Percentiles rank a stretch among this genome's conserved stretches.
Conservation (phyloP, 2,888 invertebrate genomes). For the Leucania comma region DNA sequence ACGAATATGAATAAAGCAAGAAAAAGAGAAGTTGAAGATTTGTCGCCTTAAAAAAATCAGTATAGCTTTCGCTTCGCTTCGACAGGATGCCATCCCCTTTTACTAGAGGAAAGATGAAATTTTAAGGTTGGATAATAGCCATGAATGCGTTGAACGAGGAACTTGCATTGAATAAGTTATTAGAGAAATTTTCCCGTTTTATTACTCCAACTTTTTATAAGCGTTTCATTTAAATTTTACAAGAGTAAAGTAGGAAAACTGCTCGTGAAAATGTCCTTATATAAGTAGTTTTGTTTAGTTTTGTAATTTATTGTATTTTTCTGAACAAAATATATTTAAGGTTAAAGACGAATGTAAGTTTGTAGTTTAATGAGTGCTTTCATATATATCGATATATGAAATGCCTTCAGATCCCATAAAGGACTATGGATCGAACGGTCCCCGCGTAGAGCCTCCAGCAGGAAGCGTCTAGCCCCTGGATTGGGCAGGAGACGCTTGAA, state of each 20-base stretch:
- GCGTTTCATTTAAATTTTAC: slow-evolving; percentile 50
- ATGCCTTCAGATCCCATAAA: no score
- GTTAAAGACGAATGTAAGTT: no score
- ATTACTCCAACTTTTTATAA: slow-evolving; percentile 55
- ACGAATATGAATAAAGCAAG: no score
- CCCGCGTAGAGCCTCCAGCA: no score
- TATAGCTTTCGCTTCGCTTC: slow-evolving; percentile 13
- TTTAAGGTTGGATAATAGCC: slow-evolving; percentile 66
- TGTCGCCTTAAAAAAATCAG: no score
- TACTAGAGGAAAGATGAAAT: slow-evolving; percentile 59
- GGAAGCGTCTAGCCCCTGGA: no score
- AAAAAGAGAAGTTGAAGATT: no score
- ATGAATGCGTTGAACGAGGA: slow-evolving; percentile 61
- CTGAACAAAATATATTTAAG: no score
- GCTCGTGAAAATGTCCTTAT: neutral
- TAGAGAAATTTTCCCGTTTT: slow-evolving; percentile 58
- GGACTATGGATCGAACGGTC: no score
- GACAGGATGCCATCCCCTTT: slow-evolving; percentile 1
- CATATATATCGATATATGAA: no score
- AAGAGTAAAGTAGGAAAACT: slow-evolving; percentile 25
- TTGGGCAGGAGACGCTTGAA: no score
- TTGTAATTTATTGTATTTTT: neutral
- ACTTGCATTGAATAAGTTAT: slow-evolving; percentile 70
- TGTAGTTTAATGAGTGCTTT: no score
- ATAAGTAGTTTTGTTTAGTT: neutral